These are phyloP conservation scores for Lutraria lutraria DNA, from an alignment of 2,888 invertebrate genomes.

Conservation along the genomic window DNA sequence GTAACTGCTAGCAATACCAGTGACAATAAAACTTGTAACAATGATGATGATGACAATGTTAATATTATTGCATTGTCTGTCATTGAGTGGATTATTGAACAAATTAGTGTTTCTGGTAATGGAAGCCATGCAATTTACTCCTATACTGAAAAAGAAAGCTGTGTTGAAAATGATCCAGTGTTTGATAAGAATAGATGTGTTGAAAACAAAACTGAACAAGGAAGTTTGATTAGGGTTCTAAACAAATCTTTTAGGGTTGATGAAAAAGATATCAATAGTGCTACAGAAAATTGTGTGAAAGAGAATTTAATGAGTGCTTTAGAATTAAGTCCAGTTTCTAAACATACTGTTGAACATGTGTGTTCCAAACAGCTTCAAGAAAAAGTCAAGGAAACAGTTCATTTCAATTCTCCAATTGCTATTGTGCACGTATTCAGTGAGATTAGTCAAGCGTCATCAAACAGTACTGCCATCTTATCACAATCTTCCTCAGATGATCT, in stretches of 20 bases:
- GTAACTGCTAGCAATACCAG: background rate
- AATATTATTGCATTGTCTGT: background rate
- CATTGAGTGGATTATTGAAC: background rate
- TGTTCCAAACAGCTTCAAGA: background rate
- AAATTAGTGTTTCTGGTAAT: background rate
- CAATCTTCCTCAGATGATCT: constrained; percentile 39
- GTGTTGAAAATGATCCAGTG: background rate
- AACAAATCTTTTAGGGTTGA: background rate
- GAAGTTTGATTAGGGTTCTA: background rate
- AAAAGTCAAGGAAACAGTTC: constrained; percentile 47
- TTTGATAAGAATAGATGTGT: background rate
- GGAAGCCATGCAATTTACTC: background rate
- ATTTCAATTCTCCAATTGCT: constrained; percentile 62
- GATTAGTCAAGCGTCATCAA: constrained; percentile 32
- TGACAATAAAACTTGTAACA: background rate
- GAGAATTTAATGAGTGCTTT: constrained; percentile 35
- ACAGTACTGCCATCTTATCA: constrained; percentile 38
- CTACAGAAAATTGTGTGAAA: background rate
- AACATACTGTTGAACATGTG: background rate
- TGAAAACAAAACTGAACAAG: background rate
- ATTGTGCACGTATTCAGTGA: constrained; percentile 56
- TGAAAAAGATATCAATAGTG: background rate
- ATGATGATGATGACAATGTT: background rate
- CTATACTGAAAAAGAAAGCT: background rate
- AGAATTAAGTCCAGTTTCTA: constrained; percentile 14